Evolutionary conservation across 1,140 invertebrate species (phyloP), one percentile per base, ranked within the genome.

Genomic region (Agraylea sexmaculata): DNA sequence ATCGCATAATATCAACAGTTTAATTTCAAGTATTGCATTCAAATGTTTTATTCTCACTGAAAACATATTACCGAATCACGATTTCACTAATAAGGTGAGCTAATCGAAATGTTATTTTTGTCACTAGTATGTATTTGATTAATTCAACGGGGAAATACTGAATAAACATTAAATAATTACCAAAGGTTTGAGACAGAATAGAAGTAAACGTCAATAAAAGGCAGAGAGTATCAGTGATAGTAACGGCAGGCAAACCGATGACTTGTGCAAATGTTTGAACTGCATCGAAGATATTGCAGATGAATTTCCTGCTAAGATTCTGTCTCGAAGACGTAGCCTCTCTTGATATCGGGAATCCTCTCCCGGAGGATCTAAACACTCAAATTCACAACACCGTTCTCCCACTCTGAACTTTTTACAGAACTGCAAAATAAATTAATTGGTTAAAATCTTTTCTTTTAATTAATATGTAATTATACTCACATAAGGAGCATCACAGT

Each of bases 401-500:
- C 79, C 79, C 18, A 82, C 78, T 16, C 78, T 70, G 53, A 82
- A 83, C 53, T 72, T 77, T 56, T 80, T 80, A 60, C 80, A 83
- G 66, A 74, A 80, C 80, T 83, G 65, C 29, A 51, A 52, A 28
- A 33, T 15, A 25, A 13, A 27, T 27, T 27, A 8, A 27, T 8
- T 27, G 7, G n/a, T 27, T 27, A n/a, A n/a, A 27, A n/a, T 27
- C 23, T 27, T 7, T 27, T 30, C 11, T 16, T 13, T 30, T 30
- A n/a, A 31, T 31, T 12, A 31, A 4, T 12, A 15, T 25, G 27
- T 29, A 20, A 29, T 30, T 2, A 20, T 55, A 73, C 78, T 79
- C 53, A 86, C 82, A 57, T 80, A 83, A 41, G 83, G 84, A 31
- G 84, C 83, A 51, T 81, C 76, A 55, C 87, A 90, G 60, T 81